A percentile compares a stretch with the other conserved stretches of the same genome.
phyloP scores from a whole-genome alignment of 2,113 vertebrate genomes.

The Oryzias celebensis region DNA sequence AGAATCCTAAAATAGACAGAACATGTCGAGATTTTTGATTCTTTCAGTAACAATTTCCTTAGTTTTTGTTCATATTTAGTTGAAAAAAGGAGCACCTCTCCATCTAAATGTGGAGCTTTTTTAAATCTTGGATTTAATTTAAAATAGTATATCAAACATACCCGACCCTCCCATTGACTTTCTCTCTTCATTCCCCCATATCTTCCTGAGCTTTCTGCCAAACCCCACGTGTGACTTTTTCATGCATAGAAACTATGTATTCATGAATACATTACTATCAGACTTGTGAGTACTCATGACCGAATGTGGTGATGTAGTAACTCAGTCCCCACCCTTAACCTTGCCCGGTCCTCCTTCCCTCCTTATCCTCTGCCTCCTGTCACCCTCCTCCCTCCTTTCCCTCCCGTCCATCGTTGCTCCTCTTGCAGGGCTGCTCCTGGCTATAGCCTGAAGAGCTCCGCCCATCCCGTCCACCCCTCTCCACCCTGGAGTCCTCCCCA shows the following conservation, averaged over 20 bases:
- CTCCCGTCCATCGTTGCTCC: slow-evolving; percentile 69
- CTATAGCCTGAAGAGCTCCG: slow-evolving; percentile 80
- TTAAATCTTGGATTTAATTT: not conserved
- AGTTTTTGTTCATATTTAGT: too few species aligned
- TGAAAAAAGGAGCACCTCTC: too few species aligned
- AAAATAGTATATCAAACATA: slow-evolving; percentile 8
- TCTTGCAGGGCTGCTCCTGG: slow-evolving; percentile 80
- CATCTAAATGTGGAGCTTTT: too few species aligned
- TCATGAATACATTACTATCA: slow-evolving; percentile 34
- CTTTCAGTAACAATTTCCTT: too few species aligned
- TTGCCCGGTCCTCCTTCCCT: slow-evolving; percentile 23
- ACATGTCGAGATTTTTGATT: too few species aligned
- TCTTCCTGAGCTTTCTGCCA: slow-evolving; percentile 26
- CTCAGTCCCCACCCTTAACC: slow-evolving; percentile 56
- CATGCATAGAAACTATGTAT: slow-evolving; percentile 26
- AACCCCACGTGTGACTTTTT: slow-evolving; percentile 31
- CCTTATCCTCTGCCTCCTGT: slow-evolving; percentile 37
- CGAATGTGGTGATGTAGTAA: slow-evolving; percentile 66
- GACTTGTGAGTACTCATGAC: slow-evolving; percentile 49
- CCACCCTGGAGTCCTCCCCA: slow-evolving; percentile 78
- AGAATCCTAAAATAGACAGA: too few species aligned
- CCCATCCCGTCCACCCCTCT: slow-evolving; percentile 77
- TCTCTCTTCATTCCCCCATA: slow-evolving; percentile 42
- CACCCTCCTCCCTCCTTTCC: slow-evolving; percentile 25
- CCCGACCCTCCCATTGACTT: slow-evolving; percentile 11